Conservation (phyloP, 2,888 invertebrate species). For the Apotomis turbidana region DNA sequence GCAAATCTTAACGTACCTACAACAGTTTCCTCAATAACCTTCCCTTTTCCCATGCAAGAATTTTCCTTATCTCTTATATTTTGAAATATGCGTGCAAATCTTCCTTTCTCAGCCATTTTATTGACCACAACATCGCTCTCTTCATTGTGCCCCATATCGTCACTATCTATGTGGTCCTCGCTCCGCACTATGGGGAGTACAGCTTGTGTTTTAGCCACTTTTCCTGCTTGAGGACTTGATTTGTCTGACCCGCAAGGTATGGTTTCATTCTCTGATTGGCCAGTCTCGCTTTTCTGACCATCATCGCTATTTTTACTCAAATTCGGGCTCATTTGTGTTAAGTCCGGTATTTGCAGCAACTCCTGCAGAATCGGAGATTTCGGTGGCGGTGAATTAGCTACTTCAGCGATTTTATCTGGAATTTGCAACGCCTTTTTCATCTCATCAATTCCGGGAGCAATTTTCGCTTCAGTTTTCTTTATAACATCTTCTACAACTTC, state of each 20-base stretch:
- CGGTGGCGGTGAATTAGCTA: conserved; percentile 73
- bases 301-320: conserved; percentile 76
- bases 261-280: conserved; percentile 79
- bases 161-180: conserved; percentile 71
- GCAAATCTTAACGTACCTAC: conserved; percentile 60
- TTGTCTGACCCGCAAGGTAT: conserved; percentile 79
- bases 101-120: conserved; percentile 70
- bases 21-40: conserved; percentile 76
- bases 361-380: conserved; percentile 75
- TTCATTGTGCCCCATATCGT: conserved; percentile 56
- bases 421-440: conserved; percentile 65
- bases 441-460: conserved; percentile 63
- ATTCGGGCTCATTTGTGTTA: conserved; percentile 71
- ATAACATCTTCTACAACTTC: conserved; percentile 69
- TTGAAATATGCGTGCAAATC: conserved; percentile 74
- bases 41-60: conserved; percentile 79
- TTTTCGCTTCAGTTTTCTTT: conserved; percentile 63
- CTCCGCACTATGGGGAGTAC: conserved; percentile 78
- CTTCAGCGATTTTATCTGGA: conserved; percentile 66
- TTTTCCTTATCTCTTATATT: conserved; percentile 76
- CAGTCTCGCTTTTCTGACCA: conserved; percentile 74
- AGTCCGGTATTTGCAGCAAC: conserved; percentile 71
- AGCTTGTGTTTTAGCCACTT: conserved; percentile 76
- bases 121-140: conserved; percentile 71
- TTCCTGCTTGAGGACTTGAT: conserved; percentile 74